Evolutionary conservation across 1,140 invertebrate species (phyloP), one percentile per base, ranked within the genome.

Genomic region (Druon quercuslanigerum): DNA sequence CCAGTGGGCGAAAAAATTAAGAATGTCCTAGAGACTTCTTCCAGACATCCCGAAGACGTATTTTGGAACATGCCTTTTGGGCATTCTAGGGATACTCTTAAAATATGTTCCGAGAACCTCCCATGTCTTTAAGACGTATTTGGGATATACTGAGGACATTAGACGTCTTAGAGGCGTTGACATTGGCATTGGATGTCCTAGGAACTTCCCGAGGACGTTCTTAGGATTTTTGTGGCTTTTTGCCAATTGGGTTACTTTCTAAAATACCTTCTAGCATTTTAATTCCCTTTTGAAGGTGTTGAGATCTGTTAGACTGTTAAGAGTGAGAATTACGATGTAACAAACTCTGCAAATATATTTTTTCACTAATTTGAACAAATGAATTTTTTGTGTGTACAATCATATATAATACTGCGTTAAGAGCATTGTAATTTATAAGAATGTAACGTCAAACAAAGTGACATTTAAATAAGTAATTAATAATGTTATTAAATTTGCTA

Each of bases 271-370:
- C n/a, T 9, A 54, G 17, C 7, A n/a, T 25, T 33, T 40, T 40
- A 13, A 40, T 25, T 9, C 33, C 14, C n/a, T 16, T 66, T 16
- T 66, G 8, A 60, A 60, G 20, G 16, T 14, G 11, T 60, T 60
- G 14, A 60, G 16, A 60, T 60, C 57, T n/a, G 60, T 66, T 66
- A 14, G 13, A 66, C 25, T n/a, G 60, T 46, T 11, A 46, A 46
- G 40, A 46, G 40, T 46, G 40, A 46, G 40, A 46, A 46, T 46
- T 46, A 11, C 9, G 40, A 40, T 66, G 60, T n/a, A 66, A 40
- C 60, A 16, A 20, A 66, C 25, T 66, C 40, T 66, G 60, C 40
- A 66, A n/a, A 66, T 66, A 46, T 46, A 66, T 66, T 56, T 56
- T 56, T 19, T 66, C 46, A 40, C 40, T 66, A 2, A 17, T 66